These are phyloP conservation scores for Microplitis demolitor DNA, from an alignment of 1,140 invertebrate genomes.

Conservation along the genomic window DNA sequence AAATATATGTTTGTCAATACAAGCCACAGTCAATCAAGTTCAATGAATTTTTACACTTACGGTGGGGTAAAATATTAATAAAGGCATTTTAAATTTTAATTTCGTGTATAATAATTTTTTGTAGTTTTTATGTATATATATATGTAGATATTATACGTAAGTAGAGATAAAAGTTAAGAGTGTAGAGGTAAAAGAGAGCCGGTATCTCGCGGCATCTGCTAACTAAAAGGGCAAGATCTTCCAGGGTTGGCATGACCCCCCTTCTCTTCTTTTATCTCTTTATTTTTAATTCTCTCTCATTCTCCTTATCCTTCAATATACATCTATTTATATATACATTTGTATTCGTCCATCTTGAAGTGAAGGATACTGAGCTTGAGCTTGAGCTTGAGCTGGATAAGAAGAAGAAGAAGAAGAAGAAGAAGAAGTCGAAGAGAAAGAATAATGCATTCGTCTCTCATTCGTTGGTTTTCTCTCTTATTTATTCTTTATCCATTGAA, in stretches of 20 bases:
- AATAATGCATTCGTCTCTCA: too few species aligned
- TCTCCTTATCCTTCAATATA: not conserved
- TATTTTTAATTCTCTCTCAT: not conserved
- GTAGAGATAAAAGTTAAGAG: not conserved
- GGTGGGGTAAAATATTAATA: not conserved
- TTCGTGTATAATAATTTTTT: not conserved
- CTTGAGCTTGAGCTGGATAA: not conserved
- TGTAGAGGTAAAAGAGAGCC: not conserved
- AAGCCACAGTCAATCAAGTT: too few species aligned
- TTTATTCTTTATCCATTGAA: conserved; percentile 9
- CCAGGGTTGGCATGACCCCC: conserved; percentile 22
- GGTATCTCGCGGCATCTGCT: conserved; percentile 55
- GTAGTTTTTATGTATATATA: too few species aligned
- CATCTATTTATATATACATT: conserved; percentile 8
- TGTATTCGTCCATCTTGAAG: conserved; percentile 21
- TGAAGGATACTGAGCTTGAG: not conserved
- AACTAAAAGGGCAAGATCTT: conserved; percentile 54
- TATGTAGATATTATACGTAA: not conserved
- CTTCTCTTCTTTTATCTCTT: conserved; percentile 21
- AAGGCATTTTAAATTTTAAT: too few species aligned
- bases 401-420: too few species aligned
- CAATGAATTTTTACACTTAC: too few species aligned
- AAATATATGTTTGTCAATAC: too few species aligned
- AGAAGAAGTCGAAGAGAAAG: not conserved
- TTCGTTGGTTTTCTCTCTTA: not conserved